Conservation (phyloP, 2,113 vertebrate species). For the Catharus fuscescens region DNA sequence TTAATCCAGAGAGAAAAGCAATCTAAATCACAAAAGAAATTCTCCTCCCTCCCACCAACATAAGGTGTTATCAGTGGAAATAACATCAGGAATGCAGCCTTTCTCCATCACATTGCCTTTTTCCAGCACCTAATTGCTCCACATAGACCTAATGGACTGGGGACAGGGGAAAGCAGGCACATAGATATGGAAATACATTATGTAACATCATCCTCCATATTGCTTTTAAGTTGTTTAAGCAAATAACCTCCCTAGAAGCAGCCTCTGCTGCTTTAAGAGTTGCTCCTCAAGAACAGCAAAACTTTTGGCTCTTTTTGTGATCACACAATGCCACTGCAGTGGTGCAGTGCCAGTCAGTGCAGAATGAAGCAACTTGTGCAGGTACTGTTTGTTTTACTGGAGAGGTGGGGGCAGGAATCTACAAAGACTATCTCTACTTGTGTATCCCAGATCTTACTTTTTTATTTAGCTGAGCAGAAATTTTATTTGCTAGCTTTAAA, state of each 20-base stretch:
- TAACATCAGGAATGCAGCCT: background rate
- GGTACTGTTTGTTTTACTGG: background rate
- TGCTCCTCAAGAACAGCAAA: background rate
- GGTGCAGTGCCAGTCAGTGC: background rate
- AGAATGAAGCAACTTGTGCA: background rate
- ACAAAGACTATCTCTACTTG: background rate
- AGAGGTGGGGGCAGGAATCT: fast-evolving
- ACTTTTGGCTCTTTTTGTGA: background rate
- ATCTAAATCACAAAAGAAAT: background rate
- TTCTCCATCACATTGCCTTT: background rate
- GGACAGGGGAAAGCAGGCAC: background rate
- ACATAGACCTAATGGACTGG: background rate
- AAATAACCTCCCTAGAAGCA: background rate
- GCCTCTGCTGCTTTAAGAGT: background rate
- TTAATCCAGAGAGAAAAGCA: background rate
- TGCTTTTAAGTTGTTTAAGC: background rate
- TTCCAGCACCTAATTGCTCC: background rate
- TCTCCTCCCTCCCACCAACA: background rate
- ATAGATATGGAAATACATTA: background rate
- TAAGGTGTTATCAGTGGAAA: background rate
- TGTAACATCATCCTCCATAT: background rate
- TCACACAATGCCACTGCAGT: background rate
- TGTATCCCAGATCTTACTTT: background rate
- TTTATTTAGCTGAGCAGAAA: background rate
- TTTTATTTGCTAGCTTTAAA: background rate